Percentiles rank a stretch among this genome's conserved stretches.
phyloP scores from a whole-genome alignment of 2,113 vertebrate genomes.

The rat (Rattus norvegicus) region GRCr8 NC_086036.1:72794501-72795000 shows the following conservation, averaged over 20 bases:
- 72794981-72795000: constrained; percentile 62
- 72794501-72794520: not conserved
- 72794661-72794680: not conserved
- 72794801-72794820: too few species aligned
- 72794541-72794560: not conserved
- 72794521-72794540: not conserved
- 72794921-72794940: not conserved
- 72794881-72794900: not conserved
- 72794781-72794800: too few species aligned
- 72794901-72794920: not conserved
- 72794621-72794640: not conserved
- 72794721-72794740: not conserved
- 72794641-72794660: not conserved
- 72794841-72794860: too few species aligned
- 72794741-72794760: constrained; percentile 43
- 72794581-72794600: not conserved
- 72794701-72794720: not conserved
- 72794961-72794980: not conserved
- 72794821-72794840: too few species aligned
- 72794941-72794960: not conserved
- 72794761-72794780: not conserved
- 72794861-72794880: too few species aligned
- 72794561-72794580: not conserved
- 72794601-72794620: not conserved
- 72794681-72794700: not conserved